These are phyloP conservation scores for Rhodeus uyekii DNA, from an alignment of 2,797 vertebrate species.

Conservation along the genomic window DNA sequence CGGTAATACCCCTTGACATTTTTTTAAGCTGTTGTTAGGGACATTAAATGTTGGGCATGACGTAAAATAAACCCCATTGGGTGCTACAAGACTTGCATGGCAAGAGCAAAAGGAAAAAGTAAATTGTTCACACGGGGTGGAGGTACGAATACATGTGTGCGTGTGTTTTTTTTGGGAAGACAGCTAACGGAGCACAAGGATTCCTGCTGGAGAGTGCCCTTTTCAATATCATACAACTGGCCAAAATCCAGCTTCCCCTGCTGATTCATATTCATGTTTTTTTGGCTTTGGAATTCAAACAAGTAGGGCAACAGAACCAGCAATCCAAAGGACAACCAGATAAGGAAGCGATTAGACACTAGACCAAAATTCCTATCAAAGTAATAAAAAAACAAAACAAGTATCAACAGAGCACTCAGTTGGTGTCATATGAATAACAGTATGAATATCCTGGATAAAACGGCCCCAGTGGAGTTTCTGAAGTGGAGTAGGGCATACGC, in stretches of 20 bases:
- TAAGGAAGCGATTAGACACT: slow-evolving; percentile 25
- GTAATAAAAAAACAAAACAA: slow-evolving; percentile 26
- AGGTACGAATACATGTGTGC: not conserved
- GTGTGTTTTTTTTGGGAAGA: not conserved
- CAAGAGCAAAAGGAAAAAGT: too few relatives aligned
- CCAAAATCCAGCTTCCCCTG: slow-evolving; percentile 16
- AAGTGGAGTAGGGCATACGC: slow-evolving; percentile 40
- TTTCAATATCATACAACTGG: slow-evolving; percentile 37
- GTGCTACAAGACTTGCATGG: not conserved
- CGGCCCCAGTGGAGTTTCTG: not conserved
- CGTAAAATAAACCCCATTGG: not conserved
- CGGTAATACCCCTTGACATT: not conserved
- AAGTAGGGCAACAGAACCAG: slow-evolving; percentile 7
- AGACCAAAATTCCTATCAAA: slow-evolving; percentile 8
- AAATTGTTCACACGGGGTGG: not conserved
- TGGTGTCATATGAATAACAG: slow-evolving; percentile 8
- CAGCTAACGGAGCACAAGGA: not conserved
- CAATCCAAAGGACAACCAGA: slow-evolving; percentile 17
- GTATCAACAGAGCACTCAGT: not conserved
- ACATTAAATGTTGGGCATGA: not conserved
- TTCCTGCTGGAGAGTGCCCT: not conserved
- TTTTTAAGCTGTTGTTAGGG: not conserved
- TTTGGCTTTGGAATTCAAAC: slow-evolving; percentile 26
- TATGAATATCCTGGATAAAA: slow-evolving; percentile 31
- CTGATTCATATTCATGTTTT: slow-evolving; percentile 12